Percentiles rank a stretch among this genome's conserved stretches.
phyloP scores from a whole-genome alignment of 2,113 vertebrate species.

The Hippocampus comes region DNA sequence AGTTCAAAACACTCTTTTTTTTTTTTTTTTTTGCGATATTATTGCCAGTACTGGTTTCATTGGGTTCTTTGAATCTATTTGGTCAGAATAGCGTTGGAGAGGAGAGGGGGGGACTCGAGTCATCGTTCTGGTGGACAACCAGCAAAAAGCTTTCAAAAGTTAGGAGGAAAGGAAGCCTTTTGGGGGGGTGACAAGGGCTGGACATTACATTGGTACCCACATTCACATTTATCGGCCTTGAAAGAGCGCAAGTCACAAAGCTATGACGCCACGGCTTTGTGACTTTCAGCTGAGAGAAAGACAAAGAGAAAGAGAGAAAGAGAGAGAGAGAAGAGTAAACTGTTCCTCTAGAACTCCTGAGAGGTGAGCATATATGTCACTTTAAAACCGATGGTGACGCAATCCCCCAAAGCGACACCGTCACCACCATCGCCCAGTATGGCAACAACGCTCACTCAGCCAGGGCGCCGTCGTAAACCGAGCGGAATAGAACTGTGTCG shows the following conservation, averaged over 20 bases:
- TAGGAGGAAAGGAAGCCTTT: conserved; percentile 36
- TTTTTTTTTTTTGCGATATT: conserved; percentile 60
- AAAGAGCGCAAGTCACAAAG: conserved; percentile 46
- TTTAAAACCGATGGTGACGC: conserved; percentile 35
- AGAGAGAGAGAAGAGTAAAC: conserved; percentile 37
- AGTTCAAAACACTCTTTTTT: conserved; percentile 44
- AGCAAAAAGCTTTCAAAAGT: conserved; percentile 35
- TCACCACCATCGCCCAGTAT: conserved; percentile 45
- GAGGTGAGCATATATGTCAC: conserved; percentile 48
- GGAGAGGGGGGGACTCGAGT: conserved; percentile 40
- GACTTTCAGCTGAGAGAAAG: conserved; percentile 47
- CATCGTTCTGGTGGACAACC: conserved; percentile 33
- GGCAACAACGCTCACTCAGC: conserved; percentile 56
- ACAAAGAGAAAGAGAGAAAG: conserved; percentile 36
- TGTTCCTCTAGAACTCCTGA: conserved; percentile 62
- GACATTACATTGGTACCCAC: conserved; percentile 58
- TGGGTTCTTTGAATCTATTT: conserved; percentile 48
- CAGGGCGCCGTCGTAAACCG: conserved; percentile 44
- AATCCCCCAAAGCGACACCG: conserved; percentile 31
- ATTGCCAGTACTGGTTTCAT: conserved; percentile 70
- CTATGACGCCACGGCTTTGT: conserved; percentile 52
- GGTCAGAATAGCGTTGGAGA: conserved; percentile 64
- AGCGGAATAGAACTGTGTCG: conserved; percentile 48
- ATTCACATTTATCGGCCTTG: conserved; percentile 67
- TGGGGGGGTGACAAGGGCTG: conserved; percentile 35